phyloP scores from a whole-genome alignment of 2,113 vertebrate species.

The Amphiprion ocellaris region DNA sequence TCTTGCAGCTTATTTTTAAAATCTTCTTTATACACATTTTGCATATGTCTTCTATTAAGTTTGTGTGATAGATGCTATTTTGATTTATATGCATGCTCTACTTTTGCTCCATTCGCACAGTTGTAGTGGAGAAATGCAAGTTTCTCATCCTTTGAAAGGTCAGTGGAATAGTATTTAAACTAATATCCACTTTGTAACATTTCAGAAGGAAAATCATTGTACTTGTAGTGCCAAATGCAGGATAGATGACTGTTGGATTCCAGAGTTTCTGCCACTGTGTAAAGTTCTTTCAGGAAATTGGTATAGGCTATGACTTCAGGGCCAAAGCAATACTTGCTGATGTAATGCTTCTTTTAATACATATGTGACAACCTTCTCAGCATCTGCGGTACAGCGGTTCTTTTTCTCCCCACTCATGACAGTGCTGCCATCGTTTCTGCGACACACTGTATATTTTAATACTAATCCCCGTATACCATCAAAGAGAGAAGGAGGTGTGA shows the following conservation, averaged over 20 bases:
- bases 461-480: slow-evolving; percentile 76
- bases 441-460: slow-evolving; percentile 72
- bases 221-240: not conserved
- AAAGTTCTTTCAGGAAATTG: not conserved
- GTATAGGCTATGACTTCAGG: not conserved
- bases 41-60: not conserved
- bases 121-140: not conserved
- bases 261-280: not conserved
- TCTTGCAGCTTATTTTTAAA: not conserved
- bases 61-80: not conserved
- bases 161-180: not conserved
- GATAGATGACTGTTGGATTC: not conserved
- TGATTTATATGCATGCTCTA: not conserved
- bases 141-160: not conserved
- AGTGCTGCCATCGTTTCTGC: slow-evolving; percentile 42
- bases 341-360: slow-evolving; percentile 23
- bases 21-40: not conserved
- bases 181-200: slow-evolving; percentile 1
- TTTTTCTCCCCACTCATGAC: slow-evolving; percentile 47
- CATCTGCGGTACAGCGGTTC: not conserved
- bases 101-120: not conserved
- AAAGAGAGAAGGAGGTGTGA: slow-evolving; percentile 74
- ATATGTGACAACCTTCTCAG: slow-evolving; percentile 50
- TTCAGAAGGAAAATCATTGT: slow-evolving; percentile 2
- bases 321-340: slow-evolving; percentile 5